A percentile compares a stretch with the other conserved stretches of the same genome.
Evolutionary conservation across 1,140 invertebrate species (phyloP).

Genomic region (Aphis craccivora): DNA sequence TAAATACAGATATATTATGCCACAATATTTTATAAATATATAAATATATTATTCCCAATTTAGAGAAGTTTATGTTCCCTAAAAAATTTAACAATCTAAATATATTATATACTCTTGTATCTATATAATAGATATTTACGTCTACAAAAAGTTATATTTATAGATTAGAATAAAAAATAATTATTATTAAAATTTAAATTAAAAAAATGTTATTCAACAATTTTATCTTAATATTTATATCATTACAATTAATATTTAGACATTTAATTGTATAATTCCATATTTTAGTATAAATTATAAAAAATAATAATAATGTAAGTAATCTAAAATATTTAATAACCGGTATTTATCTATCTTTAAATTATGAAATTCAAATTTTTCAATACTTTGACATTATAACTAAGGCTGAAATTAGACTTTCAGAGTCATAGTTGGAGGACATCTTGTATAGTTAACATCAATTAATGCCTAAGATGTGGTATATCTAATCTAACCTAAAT

Average conservation of each 20-base stretch:
- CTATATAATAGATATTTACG: neutral
- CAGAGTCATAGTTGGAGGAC: neutral
- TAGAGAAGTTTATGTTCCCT: neutral
- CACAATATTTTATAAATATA: neutral
- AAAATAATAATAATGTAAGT: too few species aligned
- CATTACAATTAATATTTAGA: too few species aligned
- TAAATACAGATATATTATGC: neutral
- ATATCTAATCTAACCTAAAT: neutral
- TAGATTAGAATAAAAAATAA: too few species aligned
- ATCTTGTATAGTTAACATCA: neutral
- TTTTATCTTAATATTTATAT: too few species aligned
- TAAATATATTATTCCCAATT: too few species aligned
- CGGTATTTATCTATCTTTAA: too few species aligned
- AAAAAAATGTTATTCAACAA: neutral
- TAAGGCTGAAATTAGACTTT: too few species aligned
- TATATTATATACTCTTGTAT: neutral
- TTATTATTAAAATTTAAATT: too few species aligned
- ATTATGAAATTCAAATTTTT: neutral
- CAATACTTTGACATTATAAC: too few species aligned
- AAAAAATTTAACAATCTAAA: neutral
- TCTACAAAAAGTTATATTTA: neutral
- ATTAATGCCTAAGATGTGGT: neutral
- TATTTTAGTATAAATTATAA: too few species aligned
- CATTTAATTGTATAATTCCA: too few species aligned
- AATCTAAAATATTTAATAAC: too few species aligned